Evolutionary conservation across 2,797 vertebrate species (phyloP), one percentile per base, ranked within the genome.

Genomic region (Hoplostethus mediterraneus): DNA sequence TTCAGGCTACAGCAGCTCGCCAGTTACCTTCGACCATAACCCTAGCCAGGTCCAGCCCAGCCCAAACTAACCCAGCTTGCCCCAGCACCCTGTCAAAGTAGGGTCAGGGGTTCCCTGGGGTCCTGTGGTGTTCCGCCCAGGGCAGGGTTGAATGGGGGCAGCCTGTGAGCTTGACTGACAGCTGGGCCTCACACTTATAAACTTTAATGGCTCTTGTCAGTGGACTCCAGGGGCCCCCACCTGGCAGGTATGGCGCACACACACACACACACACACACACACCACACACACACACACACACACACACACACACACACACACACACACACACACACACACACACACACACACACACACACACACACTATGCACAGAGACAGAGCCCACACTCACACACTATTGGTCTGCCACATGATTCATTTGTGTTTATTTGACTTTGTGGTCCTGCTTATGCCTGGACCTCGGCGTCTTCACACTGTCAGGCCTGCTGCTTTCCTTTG

Each of bases 141-240:
- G 85, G 81, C 65, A 57, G 75, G 70, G 72, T 57, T 80, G 78
- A 76, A 75, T 28, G 44, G 73, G 73, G 85, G 80, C 75, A 84
- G 87, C 84, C 87, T 81, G 82, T 94, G 93, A 91, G 67, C 56
- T 56, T 94, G 94, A 94, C 72, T 87, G 93, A 93, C 90, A 87
- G 89, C 84, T 73, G 87, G 84, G 88, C 87, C 85, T 88, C 88
- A 83, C 56, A 82, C 89, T 90, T 90, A 90, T 94, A 94, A 95
- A 95, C 90, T 93, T 94, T 95, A 94, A 95, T 91, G 89, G 86
- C 77, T 93, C 91, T 92, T 93, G 93, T 94, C 93, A 93, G 87
- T 74, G 75, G 69, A 69, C 83, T 84, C 84, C 78, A 79, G 86
- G 88, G 91, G 83, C 81, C 83, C 77, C 85, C 77, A 84, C 84